phyloP scores from a whole-genome alignment of 2,113 vertebrate genomes.

The Thunnus maccoyii region DNA sequence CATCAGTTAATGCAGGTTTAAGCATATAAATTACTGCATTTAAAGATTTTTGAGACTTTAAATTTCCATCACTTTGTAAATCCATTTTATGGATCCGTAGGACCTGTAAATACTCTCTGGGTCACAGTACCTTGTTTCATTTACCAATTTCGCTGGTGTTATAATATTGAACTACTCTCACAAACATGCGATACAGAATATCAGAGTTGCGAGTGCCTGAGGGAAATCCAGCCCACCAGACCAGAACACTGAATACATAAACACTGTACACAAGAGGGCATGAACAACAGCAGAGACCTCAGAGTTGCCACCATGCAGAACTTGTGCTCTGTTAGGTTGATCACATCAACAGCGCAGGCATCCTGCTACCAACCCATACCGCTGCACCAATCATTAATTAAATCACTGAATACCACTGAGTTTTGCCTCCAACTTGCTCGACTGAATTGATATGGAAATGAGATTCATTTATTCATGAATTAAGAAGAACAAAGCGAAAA shows the following conservation, averaged over 20 bases:
- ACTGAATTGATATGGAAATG: conserved; percentile 52
- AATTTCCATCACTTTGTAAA: background rate
- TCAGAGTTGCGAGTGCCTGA: background rate
- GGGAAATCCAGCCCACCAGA: conserved; percentile 14
- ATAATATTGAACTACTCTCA: background rate
- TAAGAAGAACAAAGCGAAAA: conserved; percentile 40
- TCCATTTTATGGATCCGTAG: background rate
- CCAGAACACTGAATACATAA: conserved; percentile 18
- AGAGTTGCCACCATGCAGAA: background rate
- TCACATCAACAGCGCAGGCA: background rate
- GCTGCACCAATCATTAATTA: conserved; percentile 19
- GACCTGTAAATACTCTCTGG: background rate
- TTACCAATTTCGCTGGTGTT: background rate
- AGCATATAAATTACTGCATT: background rate
- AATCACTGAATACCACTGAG: conserved; percentile 27
- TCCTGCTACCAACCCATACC: background rate
- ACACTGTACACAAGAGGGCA: background rate
- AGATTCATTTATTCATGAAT: conserved; percentile 55
- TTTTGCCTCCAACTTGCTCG: conserved; percentile 5
- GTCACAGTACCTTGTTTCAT: background rate
- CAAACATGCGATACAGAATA: background rate
- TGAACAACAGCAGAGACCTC: background rate
- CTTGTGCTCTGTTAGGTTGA: conserved; percentile 2
- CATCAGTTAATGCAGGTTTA: background rate
- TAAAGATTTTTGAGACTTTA: background rate